A percentile compares a stretch with the other conserved stretches of the same genome.
Evolutionary conservation across 2,888 invertebrate genomes (phyloP).

Genomic region (Polyploca ridens): DNA sequence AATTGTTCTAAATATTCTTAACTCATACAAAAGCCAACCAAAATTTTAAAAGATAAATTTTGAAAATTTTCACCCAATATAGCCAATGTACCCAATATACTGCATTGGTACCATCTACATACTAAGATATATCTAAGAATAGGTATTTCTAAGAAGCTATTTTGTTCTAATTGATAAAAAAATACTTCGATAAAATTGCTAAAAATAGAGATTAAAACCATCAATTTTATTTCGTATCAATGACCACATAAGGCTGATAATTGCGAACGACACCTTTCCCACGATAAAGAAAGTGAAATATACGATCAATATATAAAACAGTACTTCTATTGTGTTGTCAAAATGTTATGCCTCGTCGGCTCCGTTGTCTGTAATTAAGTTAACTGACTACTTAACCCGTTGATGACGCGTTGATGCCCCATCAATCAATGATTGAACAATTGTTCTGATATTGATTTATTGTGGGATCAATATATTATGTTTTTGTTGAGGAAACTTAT

Average conservation of each 20-base stretch:
- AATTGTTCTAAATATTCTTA: too few relatives aligned
- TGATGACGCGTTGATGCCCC: conserved; percentile 28
- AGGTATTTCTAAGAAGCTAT: too few relatives aligned
- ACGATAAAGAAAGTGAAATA: conserved; percentile 20
- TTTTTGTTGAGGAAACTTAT: not conserved
- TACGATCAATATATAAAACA: conserved; percentile 16
- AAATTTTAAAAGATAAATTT: too few relatives aligned
- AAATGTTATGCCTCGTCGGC: conserved; percentile 62
- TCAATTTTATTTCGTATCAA: not conserved
- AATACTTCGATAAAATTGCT: not conserved
- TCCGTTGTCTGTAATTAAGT: conserved; percentile 57
- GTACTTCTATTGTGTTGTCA: conserved; percentile 57
- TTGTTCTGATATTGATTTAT: conserved; percentile 45
- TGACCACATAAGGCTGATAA: not conserved
- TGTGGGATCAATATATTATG: conserved; percentile 15
- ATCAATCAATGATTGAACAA: conserved; percentile 49
- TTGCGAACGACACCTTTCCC: conserved; percentile 19
- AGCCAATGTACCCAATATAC: too few relatives aligned
- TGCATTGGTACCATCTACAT: too few relatives aligned
- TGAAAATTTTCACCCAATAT: too few relatives aligned
- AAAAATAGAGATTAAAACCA: not conserved
- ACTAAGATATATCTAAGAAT: too few relatives aligned
- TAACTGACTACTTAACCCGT: conserved; percentile 55
- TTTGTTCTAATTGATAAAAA: too few relatives aligned
- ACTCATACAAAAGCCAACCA: too few relatives aligned